A percentile compares a stretch with the other conserved stretches of the same genome.
phyloP scores from a whole-genome alignment of 1,140 invertebrate genomes.

The Cataglyphis hispanica region DNA sequence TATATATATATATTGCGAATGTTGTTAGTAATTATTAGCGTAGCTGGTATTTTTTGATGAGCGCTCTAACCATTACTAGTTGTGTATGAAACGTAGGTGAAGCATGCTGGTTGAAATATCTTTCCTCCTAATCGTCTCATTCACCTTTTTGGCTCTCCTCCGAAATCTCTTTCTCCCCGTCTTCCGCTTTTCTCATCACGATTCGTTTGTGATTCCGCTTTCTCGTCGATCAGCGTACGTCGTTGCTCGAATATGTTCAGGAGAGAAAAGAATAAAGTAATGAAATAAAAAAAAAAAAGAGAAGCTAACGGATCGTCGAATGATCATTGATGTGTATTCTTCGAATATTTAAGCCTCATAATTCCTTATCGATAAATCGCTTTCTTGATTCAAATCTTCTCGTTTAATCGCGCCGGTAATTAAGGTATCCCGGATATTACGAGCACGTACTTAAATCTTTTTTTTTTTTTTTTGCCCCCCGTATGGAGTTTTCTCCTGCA shows the following conservation, averaged over 20 bases:
- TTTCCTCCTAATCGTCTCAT: constrained; percentile 57
- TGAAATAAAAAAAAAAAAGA: not conserved
- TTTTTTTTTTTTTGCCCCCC: no score
- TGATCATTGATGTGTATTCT: not conserved
- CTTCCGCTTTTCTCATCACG: constrained; percentile 61
- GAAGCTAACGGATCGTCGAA: not conserved
- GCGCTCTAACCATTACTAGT: constrained; percentile 74
- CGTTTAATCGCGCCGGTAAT: not conserved
- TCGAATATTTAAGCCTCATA: not conserved
- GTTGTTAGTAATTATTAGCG: constrained; percentile 75
- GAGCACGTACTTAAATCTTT: not conserved
- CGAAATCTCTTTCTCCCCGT: constrained; percentile 53
- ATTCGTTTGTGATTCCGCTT: constrained; percentile 39
- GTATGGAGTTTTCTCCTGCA: constrained; percentile 10
- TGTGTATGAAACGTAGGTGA: constrained; percentile 76
- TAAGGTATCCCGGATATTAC: not conserved
- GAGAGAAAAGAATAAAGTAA: not conserved
- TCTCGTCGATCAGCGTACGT: constrained; percentile 18
- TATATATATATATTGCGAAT: constrained; percentile 66
- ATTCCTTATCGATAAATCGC: not conserved
- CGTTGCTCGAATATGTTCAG: constrained; percentile 2
- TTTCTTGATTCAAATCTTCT: not conserved
- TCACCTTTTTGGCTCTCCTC: not conserved
- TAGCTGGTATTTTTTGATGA: constrained; percentile 75
- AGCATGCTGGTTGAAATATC: constrained; percentile 76